Base-by-base conservation (phyloP, 2,797 vertebrate species). In the Anguilla pacifica region DNA sequence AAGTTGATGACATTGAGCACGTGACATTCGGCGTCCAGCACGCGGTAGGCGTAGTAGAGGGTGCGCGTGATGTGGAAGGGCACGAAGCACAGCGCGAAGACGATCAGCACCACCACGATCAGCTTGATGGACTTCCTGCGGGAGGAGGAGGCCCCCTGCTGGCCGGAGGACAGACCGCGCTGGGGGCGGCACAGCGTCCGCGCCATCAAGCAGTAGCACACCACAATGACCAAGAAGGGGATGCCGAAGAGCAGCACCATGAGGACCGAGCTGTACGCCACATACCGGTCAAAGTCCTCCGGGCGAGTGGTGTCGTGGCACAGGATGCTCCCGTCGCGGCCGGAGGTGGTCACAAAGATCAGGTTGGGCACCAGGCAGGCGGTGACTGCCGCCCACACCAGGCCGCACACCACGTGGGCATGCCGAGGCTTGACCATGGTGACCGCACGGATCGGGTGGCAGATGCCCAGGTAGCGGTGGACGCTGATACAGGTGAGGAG, bases 401-500 rank as follows among this genome's bases (percentile, higher is more conserved):
- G 89, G 84, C 94, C 87, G 0, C 97, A 98, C 61, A 96, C 91
- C 84, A 97, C 74, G 90, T 97, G 95, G 1, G 97, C 97, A 0
- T 98, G 94, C 43, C 94, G 96, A 0, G 96, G 93, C 88, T 96
- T 97, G 74, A 97, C 91, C 94, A 95, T 94, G 57, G 92, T 94
- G 51, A 97, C 92, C 0, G 95, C 94, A 81, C 93, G 94, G 85
- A 99, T 97, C 7, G 98, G 98, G 92, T 99, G 98, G 94, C 98
- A 99, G 93, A 99, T 97, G 83, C 98, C 98, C 89, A 99, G 1
- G 81, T 99, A 99, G 19, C 97, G 97, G 90, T 99, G 97, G 88
- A 98, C 89, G 0, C 98, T 99, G 94, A 99, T 99, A 90, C 97
- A 98, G 31, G 97, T 98, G 91, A 99, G 97, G 90, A 99, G 96